Base-by-base conservation (phyloP, 2,888 invertebrate species). In the Dromius quadrimaculatus region DNA sequence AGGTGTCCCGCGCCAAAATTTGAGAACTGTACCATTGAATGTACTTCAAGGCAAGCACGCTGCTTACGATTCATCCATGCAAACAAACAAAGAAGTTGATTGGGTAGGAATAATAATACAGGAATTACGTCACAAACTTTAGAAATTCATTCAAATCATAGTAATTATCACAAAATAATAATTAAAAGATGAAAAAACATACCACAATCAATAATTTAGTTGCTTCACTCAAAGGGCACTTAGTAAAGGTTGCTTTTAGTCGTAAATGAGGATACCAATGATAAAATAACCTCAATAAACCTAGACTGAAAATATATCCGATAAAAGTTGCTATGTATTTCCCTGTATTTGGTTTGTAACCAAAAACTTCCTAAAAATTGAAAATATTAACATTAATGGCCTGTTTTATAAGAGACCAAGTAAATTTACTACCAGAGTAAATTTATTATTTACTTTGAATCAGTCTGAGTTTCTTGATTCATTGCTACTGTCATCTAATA, bases 251-350 rank as follows among this genome's bases (percentile, higher is more conserved):
- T 17, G 88, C 87, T 73, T 88, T 85, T 9, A 97, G 84, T 81
- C 90, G 86, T 86, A 90, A 90, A 71, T 89, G 89, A 0, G 94
- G 94, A 78, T 89, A 88, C 97, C 97, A 97, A 81, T 96, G 94
- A 83, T 94, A 92, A 73, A 96, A 81, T 75, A 97, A 86, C 72
- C 93, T 87, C 1, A 97, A 86, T 0, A 94, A 79, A 5, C 96
- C 96, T 23, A 87, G 86, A 0, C 92, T 90, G 50, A 92, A 73
- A 22, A 89, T 76, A 19, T 92, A 90, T 20, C 87, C 79, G 23
- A 88, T 76, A 85, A 89, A 89, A 8, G 87, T 86, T 43, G 88
- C 71, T 38, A 84, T 76, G 11, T 84, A 84, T 76, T 86, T 84
- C 78, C 85, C 83, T 76, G 84, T 81, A 77, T 86, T 86, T 74